Evolutionary conservation across 1,140 invertebrate genomes (phyloP).

Genomic region (Ips typographus): DNA sequence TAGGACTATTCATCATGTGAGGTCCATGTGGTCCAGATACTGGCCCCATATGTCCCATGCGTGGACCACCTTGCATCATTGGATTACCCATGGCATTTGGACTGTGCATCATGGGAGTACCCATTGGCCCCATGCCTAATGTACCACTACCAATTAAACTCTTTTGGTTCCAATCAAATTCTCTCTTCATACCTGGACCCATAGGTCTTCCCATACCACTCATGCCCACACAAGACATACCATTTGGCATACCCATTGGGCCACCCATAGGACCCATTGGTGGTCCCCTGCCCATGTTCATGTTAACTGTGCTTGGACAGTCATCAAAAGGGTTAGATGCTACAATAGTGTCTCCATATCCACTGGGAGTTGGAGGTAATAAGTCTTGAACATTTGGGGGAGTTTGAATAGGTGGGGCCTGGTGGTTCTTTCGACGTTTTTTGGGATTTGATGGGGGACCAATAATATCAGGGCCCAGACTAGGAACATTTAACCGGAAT

Average conservation of each 20-base stretch:
- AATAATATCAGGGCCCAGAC: constrained; percentile 59
- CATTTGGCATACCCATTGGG: constrained; percentile 51
- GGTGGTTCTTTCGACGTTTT: constrained; percentile 67
- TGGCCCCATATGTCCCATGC: constrained; percentile 43
- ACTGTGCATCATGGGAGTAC: constrained; percentile 60
- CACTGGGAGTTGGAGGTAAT: constrained; percentile 77
- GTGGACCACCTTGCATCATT: constrained; percentile 50
- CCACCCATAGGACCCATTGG: constrained; percentile 46
- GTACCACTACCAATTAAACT: not conserved
- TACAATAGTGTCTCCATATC: constrained; percentile 90
- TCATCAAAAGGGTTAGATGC: constrained; percentile 96
- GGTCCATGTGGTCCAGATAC: constrained; percentile 39
- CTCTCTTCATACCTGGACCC: constrained; percentile 43
- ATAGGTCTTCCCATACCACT: constrained; percentile 62
- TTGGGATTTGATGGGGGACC: constrained; percentile 69
- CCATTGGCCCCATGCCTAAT: constrained; percentile 49
- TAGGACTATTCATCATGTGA: constrained; percentile 51
- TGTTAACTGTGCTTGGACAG: constrained; percentile 68
- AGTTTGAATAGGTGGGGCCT: constrained; percentile 57
- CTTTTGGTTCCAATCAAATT: not conserved
- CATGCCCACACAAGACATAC: constrained; percentile 49
- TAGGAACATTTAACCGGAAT: constrained; percentile 66
- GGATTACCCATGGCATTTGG: constrained; percentile 49
- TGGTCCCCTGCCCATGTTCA: constrained; percentile 63
- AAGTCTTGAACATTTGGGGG: constrained; percentile 72